Percentiles rank a stretch among this genome's conserved stretches.
Evolutionary conservation across 2,113 vertebrate genomes (phyloP).

Genomic region (Apistogramma diplotaenia): DNA sequence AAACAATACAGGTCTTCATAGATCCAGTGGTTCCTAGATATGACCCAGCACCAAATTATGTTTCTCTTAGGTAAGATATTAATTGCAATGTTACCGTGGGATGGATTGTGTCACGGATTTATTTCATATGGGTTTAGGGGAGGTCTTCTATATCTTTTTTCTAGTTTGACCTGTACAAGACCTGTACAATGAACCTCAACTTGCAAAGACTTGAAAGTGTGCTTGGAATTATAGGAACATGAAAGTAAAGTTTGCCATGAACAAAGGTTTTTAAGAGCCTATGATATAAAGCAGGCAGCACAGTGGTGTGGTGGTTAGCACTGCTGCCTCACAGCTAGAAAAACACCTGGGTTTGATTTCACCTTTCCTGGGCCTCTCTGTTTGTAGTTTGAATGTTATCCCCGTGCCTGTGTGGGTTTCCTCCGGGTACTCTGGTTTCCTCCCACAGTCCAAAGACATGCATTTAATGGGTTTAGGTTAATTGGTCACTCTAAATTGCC

Average conservation of each 20-base stretch:
- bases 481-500: no score
- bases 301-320: no score
- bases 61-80: neutral
- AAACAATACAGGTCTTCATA: neutral
- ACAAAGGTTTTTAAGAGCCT: neutral
- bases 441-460: no score
- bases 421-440: no score
- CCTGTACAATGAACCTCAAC: neutral
- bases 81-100: no score
- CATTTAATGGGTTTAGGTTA: no score
- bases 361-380: no score
- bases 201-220: neutral
- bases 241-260: neutral
- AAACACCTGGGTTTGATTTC: no score
- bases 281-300: neutral
- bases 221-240: neutral
- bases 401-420: no score
- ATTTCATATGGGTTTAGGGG: neutral
- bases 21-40: neutral
- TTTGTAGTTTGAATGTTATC: no score
- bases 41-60: neutral
- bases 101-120: rapidly evolving
- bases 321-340: no score
- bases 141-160: neutral
- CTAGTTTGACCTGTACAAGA: neutral